Evolutionary conservation across 35 echinoderm and acorn worm species (phyloP).

Genomic region (Stichopus chloronotus): DNA sequence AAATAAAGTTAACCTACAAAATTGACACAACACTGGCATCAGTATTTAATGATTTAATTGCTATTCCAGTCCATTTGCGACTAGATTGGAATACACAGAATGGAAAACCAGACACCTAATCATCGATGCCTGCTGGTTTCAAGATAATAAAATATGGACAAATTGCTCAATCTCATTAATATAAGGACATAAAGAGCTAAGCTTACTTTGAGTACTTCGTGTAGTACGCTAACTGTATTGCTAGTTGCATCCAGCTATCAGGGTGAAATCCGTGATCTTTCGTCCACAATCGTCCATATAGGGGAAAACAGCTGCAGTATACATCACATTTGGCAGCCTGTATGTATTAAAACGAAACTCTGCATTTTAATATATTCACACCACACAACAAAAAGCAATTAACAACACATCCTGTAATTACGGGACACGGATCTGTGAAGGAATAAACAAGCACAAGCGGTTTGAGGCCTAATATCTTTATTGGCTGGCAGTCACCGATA

Average conservation of each 20-base stretch:
- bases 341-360: not conserved
- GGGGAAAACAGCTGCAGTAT: constrained; percentile 44
- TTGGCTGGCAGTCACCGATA: too few species aligned
- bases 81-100: too few species aligned
- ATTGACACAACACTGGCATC: too few species aligned
- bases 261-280: constrained; percentile 70
- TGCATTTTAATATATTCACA: not conserved
- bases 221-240: constrained; percentile 81
- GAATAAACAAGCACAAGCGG: too few species aligned
- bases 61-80: too few species aligned
- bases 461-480: too few species aligned
- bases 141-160: too few species aligned
- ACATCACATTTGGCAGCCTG: constrained; percentile 65
- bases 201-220: constrained; percentile 73
- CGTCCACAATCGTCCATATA: constrained; percentile 51
- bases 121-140: too few species aligned
- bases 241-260: constrained; percentile 66
- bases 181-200: not conserved
- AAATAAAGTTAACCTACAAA: too few species aligned
- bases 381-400: not conserved
- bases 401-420: not conserved
- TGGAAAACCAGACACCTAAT: too few species aligned
- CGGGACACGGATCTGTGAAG: not conserved
- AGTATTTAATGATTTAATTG: too few species aligned
- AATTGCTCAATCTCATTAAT: too few species aligned